Conservation (phyloP, 2,113 vertebrate species). For the Bos javanicus region DNA sequence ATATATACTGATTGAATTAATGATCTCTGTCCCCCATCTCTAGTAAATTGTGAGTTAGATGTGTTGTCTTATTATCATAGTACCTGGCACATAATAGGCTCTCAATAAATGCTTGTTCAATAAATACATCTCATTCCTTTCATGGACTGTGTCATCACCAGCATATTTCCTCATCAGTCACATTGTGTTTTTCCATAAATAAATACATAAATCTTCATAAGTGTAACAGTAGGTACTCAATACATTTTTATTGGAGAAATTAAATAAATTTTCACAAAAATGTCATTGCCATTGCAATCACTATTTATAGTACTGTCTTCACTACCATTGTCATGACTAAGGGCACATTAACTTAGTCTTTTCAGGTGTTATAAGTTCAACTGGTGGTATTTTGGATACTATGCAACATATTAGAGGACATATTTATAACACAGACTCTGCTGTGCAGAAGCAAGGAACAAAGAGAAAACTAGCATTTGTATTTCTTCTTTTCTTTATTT, state of each 20-base stretch:
- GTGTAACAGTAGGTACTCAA: background rate
- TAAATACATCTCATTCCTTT: constrained; percentile 1
- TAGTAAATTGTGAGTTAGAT: background rate
- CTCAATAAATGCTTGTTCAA: background rate
- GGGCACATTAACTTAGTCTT: background rate
- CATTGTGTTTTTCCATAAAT: background rate
- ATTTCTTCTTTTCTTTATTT: background rate
- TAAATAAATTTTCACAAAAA: background rate
- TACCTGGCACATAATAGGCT: background rate
- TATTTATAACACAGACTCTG: background rate
- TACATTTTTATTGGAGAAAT: background rate
- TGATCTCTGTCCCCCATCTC: background rate
- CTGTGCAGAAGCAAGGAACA: background rate
- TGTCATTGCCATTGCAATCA: background rate
- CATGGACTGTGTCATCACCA: background rate
- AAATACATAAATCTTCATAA: background rate
- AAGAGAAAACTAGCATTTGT: background rate
- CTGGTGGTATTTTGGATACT: background rate
- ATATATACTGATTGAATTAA: background rate
- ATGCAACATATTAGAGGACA: background rate
- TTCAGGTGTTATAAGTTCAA: background rate
- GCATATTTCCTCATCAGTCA: background rate
- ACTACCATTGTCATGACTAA: background rate
- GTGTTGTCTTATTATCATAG: background rate
- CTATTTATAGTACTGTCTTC: background rate